Base-by-base conservation (phyloP, 30 jellyfish, hydroid and myxozoan species). In the Aurelia aurita region DNA sequence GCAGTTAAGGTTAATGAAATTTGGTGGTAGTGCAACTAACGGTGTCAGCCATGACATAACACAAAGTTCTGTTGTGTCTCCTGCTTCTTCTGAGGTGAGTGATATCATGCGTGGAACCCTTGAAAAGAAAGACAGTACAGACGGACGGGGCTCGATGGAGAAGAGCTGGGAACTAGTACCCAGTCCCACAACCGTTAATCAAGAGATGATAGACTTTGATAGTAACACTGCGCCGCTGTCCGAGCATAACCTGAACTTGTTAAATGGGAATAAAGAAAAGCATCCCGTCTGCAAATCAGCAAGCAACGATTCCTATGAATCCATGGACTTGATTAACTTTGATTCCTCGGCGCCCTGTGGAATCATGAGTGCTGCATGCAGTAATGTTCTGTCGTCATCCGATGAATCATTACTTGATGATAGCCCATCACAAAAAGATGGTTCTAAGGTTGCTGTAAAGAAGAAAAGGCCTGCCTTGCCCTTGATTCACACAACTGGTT, bases 141-240 rank as follows among this genome's bases (percentile, higher is more conserved):
- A 88, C 53, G 91, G 92, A 21, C 82, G 66, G 20, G 45, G 49
- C 14, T 26, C 91, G 14, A 82, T 88, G 81, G 97, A 90, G 35
- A 76, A 75, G 77, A 85, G 94, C 82, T 91, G 98, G 98, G 96
- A 91, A 70, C 87, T 91, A 46, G 98, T 91, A 65, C 98, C 98
- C 82, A 91, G 98, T 78, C 98, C 98, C 20, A 57, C 96, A 21
- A 91, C 93, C 13, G 87, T 91, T 32, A 76, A 47, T 66, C 72
- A 47, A 3, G 96, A 91, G 55, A 91, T 91, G 98, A 62, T 60
- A 55, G 77, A 80, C 57, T 63, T 86, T 45, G 49, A 28, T 19
- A 11, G 63, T 7, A 72, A 62, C 34, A 78, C 79, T 18, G 60
- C 73, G 10, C 18, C 73, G 9, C 18, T 60, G 19, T 15, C 64